A percentile compares a stretch with the other conserved stretches of the same genome.
These are phyloP conservation scores for Hermetia illucens DNA, from an alignment of 1,140 invertebrate genomes.

Conservation along the genomic window DNA sequence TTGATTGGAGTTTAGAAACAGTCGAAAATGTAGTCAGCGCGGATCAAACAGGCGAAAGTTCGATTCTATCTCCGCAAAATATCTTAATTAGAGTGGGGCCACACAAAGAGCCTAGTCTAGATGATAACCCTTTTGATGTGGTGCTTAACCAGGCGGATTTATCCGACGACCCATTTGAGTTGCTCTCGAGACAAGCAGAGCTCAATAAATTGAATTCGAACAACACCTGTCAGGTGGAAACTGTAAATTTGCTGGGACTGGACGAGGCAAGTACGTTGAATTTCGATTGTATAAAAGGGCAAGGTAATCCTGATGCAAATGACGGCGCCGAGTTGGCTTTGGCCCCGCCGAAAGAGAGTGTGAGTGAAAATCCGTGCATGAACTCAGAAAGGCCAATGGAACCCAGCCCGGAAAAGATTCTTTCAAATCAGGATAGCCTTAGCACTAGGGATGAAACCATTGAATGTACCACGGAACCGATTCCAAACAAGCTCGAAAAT, in stretches of 20 bases:
- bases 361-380: no score
- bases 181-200: background rate
- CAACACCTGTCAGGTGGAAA: no score
- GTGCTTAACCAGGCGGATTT: constrained; percentile 4
- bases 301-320: background rate
- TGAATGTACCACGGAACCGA: no score
- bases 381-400: no score
- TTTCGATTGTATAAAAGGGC: background rate
- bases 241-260: background rate
- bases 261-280: background rate
- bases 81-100: no score
- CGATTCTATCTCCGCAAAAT: no score
- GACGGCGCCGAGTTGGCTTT: background rate
- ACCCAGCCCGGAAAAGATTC: no score
- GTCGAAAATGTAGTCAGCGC: constrained; percentile 3
- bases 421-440: no score
- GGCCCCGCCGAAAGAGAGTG: background rate
- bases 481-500: no score
- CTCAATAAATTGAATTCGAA: no score
- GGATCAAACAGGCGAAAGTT: background rate
- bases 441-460: no score
- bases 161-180: background rate
- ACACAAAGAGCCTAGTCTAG: constrained; percentile 3
- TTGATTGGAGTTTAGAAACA: constrained; percentile 7
- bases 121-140: constrained; percentile 10